Evolutionary conservation across 2,113 vertebrate genomes (phyloP), one percentile per base, ranked within the genome.

Genomic region (Sinocyclocheilus rhinocerous): DNA sequence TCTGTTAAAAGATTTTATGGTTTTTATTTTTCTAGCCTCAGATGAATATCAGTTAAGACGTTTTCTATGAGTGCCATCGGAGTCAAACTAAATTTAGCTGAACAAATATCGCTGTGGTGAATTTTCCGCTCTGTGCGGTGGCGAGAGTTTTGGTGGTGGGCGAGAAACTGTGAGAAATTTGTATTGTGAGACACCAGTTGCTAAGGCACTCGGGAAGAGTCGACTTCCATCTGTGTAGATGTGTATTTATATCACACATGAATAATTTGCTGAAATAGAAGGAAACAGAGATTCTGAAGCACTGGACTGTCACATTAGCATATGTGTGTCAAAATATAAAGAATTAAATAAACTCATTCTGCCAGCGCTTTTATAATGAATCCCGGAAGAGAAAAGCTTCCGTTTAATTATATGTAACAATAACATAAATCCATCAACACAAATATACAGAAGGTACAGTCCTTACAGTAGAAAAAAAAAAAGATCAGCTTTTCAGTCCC

Each of bases 121-220:
- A 42, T 11, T 45, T 77, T 73, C 9, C n/a, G 7, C 57, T 57
- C 33, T 52, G 22, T 57, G 67, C 45, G 69, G 7, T 86, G 80
- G 77, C 81, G 77, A 82, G 59, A 24, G 76, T 69, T 86, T 29
- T 33, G 18, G 52, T 84, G 81, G 87, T 89, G 76, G 87, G 87
- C 87, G 85, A 86, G 73, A 63, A 72, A 77, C 73, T 72, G 85
- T 87, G 85, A 85, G 85, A 86, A 86, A 89, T 86, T 57, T 75
- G 75, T 85, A 87, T 84, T 82, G 61, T 81, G 88, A 90, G 87
- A 88, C 76, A 85, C 69, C 90, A 92, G 94, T 94, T 95, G 92
- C 93, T 94, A 93, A 93, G 94, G 87, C 92, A 93, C 94, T 86
- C 89, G 87, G 88, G 91, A 92, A 85, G 90, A 89, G 89, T 87